Percentiles rank a stretch among this genome's conserved stretches.
phyloP scores from a whole-genome alignment of 2,113 vertebrate species.

The Hystrix cristata region DNA sequence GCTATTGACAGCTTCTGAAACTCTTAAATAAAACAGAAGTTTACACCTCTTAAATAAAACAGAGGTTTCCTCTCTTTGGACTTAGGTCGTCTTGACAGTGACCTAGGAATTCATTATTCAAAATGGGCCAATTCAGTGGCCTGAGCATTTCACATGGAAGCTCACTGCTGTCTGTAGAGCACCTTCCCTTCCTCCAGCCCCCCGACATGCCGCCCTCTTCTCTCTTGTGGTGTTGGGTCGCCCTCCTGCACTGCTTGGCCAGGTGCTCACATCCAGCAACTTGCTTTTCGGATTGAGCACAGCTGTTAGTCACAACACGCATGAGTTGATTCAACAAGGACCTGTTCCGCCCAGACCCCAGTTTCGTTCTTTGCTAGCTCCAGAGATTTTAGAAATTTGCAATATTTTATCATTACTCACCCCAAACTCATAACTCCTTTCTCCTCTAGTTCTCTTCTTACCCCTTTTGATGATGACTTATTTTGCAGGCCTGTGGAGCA shows the following conservation, averaged over 20 bases:
- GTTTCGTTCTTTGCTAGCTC: not conserved
- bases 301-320: not conserved
- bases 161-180: not conserved
- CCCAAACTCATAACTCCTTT: not conserved
- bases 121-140: not conserved
- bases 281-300: not conserved
- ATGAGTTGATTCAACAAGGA: not conserved
- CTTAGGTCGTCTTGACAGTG: not conserved
- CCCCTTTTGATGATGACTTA: not conserved
- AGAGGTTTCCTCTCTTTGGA: not conserved
- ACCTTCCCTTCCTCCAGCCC: accelerated
- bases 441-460: constrained; percentile 12
- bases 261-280: not conserved
- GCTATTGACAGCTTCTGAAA: not conserved
- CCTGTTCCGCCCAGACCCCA: not conserved
- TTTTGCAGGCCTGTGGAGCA: not conserved
- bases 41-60: not conserved
- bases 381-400: not conserved
- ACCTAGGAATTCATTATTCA: not conserved
- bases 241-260: not conserved
- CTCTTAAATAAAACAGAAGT: not conserved
- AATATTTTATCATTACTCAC: not conserved
- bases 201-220: accelerated
- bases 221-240: no score
- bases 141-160: no score